Evolutionary conservation across 2,797 vertebrate genomes (phyloP).

Genomic region (Mormyrus proboscirostris): DNA sequence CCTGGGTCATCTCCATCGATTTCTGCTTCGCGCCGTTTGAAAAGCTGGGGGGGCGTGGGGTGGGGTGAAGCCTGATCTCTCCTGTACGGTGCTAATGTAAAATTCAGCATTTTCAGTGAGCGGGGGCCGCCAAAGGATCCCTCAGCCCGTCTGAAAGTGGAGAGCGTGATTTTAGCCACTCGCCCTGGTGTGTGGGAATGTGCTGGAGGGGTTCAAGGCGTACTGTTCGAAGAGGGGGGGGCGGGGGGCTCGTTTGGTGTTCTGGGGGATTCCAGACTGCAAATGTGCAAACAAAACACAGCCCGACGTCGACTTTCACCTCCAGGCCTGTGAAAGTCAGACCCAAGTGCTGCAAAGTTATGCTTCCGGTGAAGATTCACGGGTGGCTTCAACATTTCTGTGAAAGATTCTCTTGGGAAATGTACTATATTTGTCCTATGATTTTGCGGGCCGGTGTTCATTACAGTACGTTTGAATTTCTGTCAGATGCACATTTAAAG

Average conservation of each 20-base stretch:
- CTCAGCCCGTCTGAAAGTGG: background rate
- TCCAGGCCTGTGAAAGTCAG: background rate
- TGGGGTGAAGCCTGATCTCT: background rate
- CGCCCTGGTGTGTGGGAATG: background rate
- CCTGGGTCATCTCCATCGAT: constrained; percentile 4
- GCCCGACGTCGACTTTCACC: background rate
- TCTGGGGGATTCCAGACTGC: background rate
- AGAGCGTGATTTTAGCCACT: no score
- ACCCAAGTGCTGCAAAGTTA: background rate
- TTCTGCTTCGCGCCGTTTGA: background rate
- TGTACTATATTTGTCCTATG: background rate
- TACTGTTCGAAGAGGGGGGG: background rate
- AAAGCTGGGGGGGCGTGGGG: background rate
- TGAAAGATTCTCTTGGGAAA: background rate
- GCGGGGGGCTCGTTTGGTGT: background rate
- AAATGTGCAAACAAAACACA: background rate
- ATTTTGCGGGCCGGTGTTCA: background rate
- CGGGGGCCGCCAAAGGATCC: background rate
- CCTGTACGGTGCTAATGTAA: background rate
- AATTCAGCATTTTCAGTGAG: background rate
- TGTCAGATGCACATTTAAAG: background rate
- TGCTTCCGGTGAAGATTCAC: background rate
- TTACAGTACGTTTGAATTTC: background rate
- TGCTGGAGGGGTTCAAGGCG: background rate
- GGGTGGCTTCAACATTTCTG: background rate